Percentiles rank a stretch among this genome's conserved stretches.
Evolutionary conservation across 2,113 vertebrate genomes (phyloP).

Genomic region (Orthonyx spaldingii): DNA sequence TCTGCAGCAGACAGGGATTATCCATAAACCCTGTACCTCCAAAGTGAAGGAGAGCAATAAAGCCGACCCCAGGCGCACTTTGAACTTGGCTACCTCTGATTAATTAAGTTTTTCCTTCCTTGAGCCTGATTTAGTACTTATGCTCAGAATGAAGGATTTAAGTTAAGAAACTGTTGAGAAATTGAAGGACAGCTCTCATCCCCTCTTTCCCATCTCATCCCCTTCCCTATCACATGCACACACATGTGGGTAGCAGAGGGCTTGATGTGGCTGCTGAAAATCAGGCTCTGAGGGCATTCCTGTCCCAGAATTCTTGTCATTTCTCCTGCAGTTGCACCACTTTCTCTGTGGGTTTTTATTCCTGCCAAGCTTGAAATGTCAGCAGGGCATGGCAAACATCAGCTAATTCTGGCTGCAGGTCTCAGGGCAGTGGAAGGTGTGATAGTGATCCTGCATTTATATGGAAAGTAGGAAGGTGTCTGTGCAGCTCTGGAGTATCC

Average conservation of each 20-base stretch:
- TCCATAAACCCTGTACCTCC: background rate
- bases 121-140: conserved; percentile 50
- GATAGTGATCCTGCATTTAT: background rate
- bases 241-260: background rate
- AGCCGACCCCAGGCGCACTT: conserved; percentile 20
- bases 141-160: conserved; percentile 55
- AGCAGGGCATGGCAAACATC: background rate
- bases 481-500: background rate
- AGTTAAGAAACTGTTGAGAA: conserved; percentile 42
- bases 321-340: background rate
- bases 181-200: conserved; percentile 42
- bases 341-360: background rate
- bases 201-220: background rate
- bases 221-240: background rate
- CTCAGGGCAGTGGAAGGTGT: background rate
- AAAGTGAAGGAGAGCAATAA: background rate
- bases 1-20: conserved; percentile 32
- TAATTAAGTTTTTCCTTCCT: conserved; percentile 53
- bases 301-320: background rate
- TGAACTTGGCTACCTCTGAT: conserved; percentile 50
- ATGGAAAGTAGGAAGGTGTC: background rate
- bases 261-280: background rate
- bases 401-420: background rate
- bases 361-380: background rate
- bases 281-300: background rate